phyloP scores from a whole-genome alignment of 1,140 invertebrate genomes.

The Drosophila sulfurigaster region DNA sequence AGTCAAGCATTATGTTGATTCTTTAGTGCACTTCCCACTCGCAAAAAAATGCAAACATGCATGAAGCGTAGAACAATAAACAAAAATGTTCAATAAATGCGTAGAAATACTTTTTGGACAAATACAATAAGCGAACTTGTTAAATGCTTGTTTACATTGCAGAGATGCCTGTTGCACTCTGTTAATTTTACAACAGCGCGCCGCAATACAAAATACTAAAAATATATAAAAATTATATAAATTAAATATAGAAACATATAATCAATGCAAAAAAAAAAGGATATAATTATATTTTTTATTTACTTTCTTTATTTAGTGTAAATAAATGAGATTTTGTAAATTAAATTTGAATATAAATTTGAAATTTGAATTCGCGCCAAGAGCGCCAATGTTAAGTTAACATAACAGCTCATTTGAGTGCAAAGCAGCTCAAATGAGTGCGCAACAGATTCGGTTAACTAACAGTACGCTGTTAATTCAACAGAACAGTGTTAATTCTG shows the following conservation, averaged over 20 bases:
- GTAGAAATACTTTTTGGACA: slow-evolving; percentile 3
- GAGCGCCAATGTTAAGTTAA: slow-evolving; percentile 18
- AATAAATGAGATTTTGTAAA: background rate
- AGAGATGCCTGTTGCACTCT: slow-evolving; percentile 1
- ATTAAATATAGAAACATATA: background rate
- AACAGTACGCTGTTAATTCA: slow-evolving; percentile 19
- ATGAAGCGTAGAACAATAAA: background rate
- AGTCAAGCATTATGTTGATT: slow-evolving; percentile 1
- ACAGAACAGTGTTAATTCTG: slow-evolving; percentile 42
- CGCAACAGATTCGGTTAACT: slow-evolving; percentile 2
- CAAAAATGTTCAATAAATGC: background rate
- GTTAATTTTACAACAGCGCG: background rate
- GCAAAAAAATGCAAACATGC: background rate
- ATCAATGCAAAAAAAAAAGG: background rate
- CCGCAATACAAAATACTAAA: background rate
- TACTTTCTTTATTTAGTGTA: background rate
- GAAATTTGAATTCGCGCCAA: background rate
- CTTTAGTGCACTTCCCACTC: background rate
- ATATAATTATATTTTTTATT: background rate
- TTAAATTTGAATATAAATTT: background rate
- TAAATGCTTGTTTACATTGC: too few species aligned
- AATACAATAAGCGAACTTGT: too few species aligned
- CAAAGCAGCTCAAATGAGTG: slow-evolving; percentile 34
- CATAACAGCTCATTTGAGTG: slow-evolving; percentile 43
- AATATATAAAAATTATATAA: background rate